Evolutionary conservation across 2,113 vertebrate genomes (phyloP).

Genomic region (Rhineura floridana): DNA sequence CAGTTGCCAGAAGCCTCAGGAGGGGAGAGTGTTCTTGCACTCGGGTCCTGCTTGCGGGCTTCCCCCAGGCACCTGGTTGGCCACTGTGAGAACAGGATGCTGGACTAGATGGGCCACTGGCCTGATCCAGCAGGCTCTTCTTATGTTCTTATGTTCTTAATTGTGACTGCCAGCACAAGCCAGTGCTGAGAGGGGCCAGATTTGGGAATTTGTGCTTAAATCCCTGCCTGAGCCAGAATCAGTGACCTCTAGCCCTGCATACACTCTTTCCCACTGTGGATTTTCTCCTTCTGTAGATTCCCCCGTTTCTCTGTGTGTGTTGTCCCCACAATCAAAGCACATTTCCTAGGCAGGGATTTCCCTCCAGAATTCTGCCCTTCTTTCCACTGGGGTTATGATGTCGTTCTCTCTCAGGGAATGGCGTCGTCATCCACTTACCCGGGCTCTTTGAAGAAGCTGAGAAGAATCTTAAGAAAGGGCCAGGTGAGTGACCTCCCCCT

Average conservation of each 20-base stretch:
- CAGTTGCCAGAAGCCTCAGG: too few relatives aligned
- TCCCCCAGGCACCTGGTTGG: too few relatives aligned
- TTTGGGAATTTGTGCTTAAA: background rate
- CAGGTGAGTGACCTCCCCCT: slow-evolving; percentile 65
- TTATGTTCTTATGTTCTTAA: too few relatives aligned
- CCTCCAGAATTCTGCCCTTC: background rate
- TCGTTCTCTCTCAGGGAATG: slow-evolving; percentile 72
- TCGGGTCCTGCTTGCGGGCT: too few relatives aligned
- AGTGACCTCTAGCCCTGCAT: background rate
- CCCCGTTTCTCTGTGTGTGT: too few relatives aligned
- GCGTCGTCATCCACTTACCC: slow-evolving; percentile 83
- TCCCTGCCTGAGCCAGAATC: background rate
- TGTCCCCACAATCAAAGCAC: background rate
- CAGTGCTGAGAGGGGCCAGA: background rate
- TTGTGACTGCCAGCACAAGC: too few relatives aligned
- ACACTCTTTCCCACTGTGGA: background rate
- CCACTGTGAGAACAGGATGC: too few relatives aligned
- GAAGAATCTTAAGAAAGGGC: slow-evolving; percentile 80
- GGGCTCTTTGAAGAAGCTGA: slow-evolving; percentile 84
- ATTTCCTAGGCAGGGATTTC: background rate
- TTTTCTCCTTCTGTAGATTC: background rate
- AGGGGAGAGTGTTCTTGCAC: too few relatives aligned
- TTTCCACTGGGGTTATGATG: background rate
- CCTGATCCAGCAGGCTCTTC: too few relatives aligned
- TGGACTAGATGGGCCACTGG: too few relatives aligned